phyloP scores from a whole-genome alignment of 1,140 invertebrate species.

The Luehdorfia chinensis region DNA sequence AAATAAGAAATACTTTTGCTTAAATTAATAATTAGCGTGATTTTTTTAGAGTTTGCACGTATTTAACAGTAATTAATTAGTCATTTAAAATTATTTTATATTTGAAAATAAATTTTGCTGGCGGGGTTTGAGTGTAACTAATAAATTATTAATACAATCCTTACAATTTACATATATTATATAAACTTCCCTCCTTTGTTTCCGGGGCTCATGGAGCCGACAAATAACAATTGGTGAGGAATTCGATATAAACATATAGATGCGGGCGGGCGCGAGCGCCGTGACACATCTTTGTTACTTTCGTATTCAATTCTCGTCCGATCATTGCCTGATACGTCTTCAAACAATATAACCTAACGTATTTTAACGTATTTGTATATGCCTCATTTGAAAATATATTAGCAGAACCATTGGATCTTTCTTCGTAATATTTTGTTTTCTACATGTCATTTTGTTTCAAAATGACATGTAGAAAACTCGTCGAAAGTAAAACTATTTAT shows the following conservation, averaged over 20 bases:
- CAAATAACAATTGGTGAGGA: conserved; percentile 52
- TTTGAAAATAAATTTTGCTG: background rate
- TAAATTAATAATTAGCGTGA: too few species aligned
- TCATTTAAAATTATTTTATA: too few species aligned
- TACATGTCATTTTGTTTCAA: too few species aligned
- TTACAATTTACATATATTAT: too few species aligned
- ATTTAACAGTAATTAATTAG: too few species aligned
- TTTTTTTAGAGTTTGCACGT: too few species aligned
- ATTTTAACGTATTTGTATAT: conserved; percentile 20
- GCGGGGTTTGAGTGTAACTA: conserved; percentile 13
- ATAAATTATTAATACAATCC: conserved; percentile 11
- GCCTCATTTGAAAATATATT: conserved; percentile 1
- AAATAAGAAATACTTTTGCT: too few species aligned
- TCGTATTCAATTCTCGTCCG: conserved; percentile 41
- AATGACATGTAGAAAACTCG: too few species aligned
- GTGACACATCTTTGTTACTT: conserved; percentile 30
- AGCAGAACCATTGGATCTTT: too few species aligned
- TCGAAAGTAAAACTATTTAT: too few species aligned
- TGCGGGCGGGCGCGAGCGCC: conserved; percentile 33
- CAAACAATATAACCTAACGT: conserved; percentile 30
- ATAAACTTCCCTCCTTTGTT: conserved; percentile 39
- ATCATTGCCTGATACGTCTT: conserved; percentile 29
- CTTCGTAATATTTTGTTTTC: too few species aligned
- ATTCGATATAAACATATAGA: conserved; percentile 51
- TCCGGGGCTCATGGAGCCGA: conserved; percentile 46